Conservation (phyloP, 2,113 vertebrate species). For the Solenodon paradoxus region DNA sequence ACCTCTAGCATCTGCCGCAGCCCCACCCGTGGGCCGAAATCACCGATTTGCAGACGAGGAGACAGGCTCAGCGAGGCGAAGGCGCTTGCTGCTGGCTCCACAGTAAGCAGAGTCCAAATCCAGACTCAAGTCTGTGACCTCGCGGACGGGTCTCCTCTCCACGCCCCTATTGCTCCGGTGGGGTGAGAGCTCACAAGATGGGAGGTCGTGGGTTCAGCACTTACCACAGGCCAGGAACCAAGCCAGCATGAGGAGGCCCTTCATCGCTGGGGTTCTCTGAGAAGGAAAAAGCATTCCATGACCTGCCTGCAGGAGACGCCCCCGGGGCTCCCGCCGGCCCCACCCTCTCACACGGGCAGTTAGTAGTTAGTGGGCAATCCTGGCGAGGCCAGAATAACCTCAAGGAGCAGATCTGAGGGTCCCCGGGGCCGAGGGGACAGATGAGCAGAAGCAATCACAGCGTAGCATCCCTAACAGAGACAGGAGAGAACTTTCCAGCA, state of each 20-base stretch:
- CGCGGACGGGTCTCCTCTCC: background rate
- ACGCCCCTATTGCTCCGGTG: background rate
- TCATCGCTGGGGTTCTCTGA: conserved; percentile 64
- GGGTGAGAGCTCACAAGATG: background rate
- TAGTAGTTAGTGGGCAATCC: background rate
- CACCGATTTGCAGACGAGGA: background rate
- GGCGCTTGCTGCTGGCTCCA: background rate
- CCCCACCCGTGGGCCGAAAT: fast-evolving
- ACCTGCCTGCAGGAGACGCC: fast-evolving
- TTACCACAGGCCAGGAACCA: conserved; percentile 70
- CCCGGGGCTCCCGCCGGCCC: background rate
- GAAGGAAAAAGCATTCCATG: conserved; percentile 40
- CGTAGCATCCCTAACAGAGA: background rate
- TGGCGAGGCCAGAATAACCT: background rate
- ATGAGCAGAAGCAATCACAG: background rate
- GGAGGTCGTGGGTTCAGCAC: background rate
- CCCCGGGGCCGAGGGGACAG: background rate
- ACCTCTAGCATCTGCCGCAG: background rate
- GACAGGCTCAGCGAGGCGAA: background rate
- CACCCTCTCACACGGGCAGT: fast-evolving
- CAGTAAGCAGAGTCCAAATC: background rate
- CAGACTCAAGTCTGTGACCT: background rate
- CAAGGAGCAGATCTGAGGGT: background rate
- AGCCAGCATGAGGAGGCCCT: conserved; percentile 30
- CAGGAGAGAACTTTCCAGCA: background rate